Evolutionary conservation across 2,797 vertebrate species (phyloP).

Genomic region (Ctenosaura bakeri): DNA sequence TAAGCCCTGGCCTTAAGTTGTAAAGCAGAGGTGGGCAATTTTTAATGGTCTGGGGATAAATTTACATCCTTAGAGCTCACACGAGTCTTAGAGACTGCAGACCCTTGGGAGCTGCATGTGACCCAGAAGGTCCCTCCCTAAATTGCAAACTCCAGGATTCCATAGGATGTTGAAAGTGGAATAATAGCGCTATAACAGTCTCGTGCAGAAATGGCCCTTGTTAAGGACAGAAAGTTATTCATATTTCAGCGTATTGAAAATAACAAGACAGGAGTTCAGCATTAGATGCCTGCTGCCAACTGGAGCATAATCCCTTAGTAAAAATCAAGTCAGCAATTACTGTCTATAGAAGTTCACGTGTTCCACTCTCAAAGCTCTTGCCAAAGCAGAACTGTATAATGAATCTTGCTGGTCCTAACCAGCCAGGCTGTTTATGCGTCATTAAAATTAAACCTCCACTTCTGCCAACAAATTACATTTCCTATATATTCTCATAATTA

Average conservation of each 20-base stretch:
- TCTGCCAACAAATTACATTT: constrained; percentile 15
- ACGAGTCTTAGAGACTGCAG: too few relatives aligned
- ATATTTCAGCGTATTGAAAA: not conserved
- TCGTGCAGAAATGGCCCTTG: not conserved
- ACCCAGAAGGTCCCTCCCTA: too few relatives aligned
- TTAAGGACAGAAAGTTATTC: not conserved
- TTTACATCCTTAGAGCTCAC: too few relatives aligned
- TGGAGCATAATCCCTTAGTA: constrained; percentile 27
- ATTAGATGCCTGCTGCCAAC: not conserved
- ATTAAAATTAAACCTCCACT: constrained; percentile 43
- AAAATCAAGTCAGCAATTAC: constrained; percentile 41
- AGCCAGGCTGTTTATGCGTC: constrained; percentile 34
- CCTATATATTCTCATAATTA: constrained; percentile 50
- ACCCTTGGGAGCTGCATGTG: too few relatives aligned
- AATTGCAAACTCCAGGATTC: too few relatives aligned
- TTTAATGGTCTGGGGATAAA: too few relatives aligned
- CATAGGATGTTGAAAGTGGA: too few relatives aligned
- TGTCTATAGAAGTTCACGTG: not conserved
- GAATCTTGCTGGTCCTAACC: constrained; percentile 21
- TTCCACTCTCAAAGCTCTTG: constrained; percentile 22
- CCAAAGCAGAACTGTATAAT: not conserved
- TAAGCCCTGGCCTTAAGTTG: too few relatives aligned
- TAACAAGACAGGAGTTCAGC: not conserved
- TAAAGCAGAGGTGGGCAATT: too few relatives aligned
- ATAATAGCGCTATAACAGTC: too few relatives aligned